Evolutionary conservation across 2,888 invertebrate genomes (phyloP).

Genomic region (Drosophila borborema): DNA sequence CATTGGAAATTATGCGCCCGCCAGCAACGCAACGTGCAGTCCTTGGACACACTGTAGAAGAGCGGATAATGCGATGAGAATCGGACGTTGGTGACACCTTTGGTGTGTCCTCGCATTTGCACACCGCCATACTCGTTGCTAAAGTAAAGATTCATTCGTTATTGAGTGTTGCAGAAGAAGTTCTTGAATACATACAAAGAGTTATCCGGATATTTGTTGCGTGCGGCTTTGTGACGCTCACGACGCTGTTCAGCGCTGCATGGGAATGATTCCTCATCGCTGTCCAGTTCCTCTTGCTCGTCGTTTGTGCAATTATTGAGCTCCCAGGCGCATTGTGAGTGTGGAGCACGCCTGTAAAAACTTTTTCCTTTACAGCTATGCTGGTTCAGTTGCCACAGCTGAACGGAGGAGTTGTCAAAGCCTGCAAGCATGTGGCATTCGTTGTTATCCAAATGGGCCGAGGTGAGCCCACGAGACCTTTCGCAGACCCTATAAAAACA

Average conservation of each 20-base stretch:
- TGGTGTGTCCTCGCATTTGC: conserved; percentile 90
- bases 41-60: conserved; percentile 90
- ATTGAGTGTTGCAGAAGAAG: background rate
- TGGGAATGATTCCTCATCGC: conserved; percentile 38
- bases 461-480: conserved; percentile 71
- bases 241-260: conserved; percentile 46
- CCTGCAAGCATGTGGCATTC: conserved; percentile 84
- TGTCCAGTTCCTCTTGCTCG: conserved; percentile 61
- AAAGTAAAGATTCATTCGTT: background rate
- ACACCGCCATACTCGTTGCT: conserved; percentile 86
- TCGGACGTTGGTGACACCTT: conserved; percentile 88
- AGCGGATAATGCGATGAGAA: conserved; percentile 87
- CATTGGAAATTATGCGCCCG: conserved; percentile 88
- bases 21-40: conserved; percentile 92
- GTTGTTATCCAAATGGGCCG: conserved; percentile 78
- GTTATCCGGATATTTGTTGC: conserved; percentile 77
- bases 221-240: conserved; percentile 50
- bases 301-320: conserved; percentile 73
- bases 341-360: conserved; percentile 74
- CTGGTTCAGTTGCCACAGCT: conserved; percentile 84
- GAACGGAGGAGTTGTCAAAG: conserved; percentile 83
- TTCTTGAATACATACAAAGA: conserved; percentile 76
- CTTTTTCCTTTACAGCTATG: conserved; percentile 80
- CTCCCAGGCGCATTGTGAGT: conserved; percentile 81
- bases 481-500: conserved; percentile 74